Conservation (phyloP, 92 coral and sea anemone genomes). For the Montipora capitata region DNA sequence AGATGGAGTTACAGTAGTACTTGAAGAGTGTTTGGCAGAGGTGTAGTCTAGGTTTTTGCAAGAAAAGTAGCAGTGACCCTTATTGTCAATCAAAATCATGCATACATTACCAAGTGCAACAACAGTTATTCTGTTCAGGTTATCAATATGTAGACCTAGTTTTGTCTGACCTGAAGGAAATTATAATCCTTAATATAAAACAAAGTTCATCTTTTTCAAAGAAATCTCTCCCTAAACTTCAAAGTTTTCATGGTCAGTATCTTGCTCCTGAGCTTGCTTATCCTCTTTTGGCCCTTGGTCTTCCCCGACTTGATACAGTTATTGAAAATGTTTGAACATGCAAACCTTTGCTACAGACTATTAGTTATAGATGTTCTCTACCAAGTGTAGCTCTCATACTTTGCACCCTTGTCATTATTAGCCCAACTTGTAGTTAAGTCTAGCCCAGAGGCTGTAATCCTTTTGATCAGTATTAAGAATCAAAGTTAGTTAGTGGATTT, state of each 20-base stretch:
- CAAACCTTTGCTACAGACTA: too few relatives aligned
- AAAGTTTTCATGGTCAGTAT: too few relatives aligned
- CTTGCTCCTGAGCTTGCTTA: constrained; percentile 26
- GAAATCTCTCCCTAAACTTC: too few relatives aligned
- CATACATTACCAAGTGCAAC: constrained; percentile 69
- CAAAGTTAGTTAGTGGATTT: too few relatives aligned
- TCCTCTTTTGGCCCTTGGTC: constrained; percentile 12
- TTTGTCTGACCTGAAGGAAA: constrained; percentile 62
- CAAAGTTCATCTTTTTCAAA: too few relatives aligned
- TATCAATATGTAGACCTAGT: constrained; percentile 10
- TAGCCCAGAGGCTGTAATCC: not conserved
- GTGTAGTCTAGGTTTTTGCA: constrained; percentile 49
- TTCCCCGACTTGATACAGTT: too few relatives aligned
- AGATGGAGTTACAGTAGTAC: constrained; percentile 21
- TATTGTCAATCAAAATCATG: constrained; percentile 52
- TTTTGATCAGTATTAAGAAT: too few relatives aligned
- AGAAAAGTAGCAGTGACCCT: constrained; percentile 41
- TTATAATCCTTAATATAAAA: too few relatives aligned
- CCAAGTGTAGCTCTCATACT: not conserved
- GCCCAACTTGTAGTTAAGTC: constrained; percentile 11
- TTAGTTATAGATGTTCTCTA: constrained; percentile 11
- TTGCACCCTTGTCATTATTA: not conserved
- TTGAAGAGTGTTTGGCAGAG: constrained; percentile 42
- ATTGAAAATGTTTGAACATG: too few relatives aligned
- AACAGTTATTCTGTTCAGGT: constrained; percentile 65